Conservation (phyloP, 2,113 vertebrate genomes). For the Nibea albiflora region DNA sequence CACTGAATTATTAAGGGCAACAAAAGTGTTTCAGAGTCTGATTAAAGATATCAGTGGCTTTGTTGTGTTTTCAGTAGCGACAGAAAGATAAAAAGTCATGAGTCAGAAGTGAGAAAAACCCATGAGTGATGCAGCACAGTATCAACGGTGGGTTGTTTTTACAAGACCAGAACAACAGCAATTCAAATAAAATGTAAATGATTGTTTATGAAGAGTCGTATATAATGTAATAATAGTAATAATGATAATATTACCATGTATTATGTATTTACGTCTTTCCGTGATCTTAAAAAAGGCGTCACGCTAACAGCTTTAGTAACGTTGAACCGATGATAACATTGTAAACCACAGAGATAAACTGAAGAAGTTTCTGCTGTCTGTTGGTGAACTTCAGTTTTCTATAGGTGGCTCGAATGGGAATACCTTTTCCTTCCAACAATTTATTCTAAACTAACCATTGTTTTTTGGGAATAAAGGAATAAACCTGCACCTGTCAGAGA, state of each 20-base stretch:
- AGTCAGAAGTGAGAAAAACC: conserved; percentile 49
- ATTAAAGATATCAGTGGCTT: conserved; percentile 28
- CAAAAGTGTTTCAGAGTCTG: conserved; percentile 21
- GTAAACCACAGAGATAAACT: conserved; percentile 12
- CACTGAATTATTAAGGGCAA: conserved; percentile 30
- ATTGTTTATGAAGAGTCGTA: background rate
- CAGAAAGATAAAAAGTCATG: conserved; percentile 30
- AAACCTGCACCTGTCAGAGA: conserved; percentile 22
- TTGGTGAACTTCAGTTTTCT: conserved; percentile 14
- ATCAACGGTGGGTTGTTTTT: conserved; percentile 3
- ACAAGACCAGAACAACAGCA: background rate
- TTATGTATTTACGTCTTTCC: too few species aligned
- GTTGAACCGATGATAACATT: background rate
- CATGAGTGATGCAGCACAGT: conserved; percentile 27
- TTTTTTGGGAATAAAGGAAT: conserved; percentile 11
- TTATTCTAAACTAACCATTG: conserved; percentile 8
- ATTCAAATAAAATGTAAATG: background rate
- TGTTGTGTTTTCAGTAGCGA: conserved; percentile 20
- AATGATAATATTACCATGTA: background rate
- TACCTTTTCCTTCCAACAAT: conserved; percentile 1
- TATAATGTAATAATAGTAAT: background rate
- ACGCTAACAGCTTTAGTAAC: background rate
- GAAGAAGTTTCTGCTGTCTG: background rate
- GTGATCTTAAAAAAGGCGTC: background rate
- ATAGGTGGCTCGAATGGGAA: conserved; percentile 1